Evolutionary conservation across 1,140 invertebrate species (phyloP), one percentile per base, ranked within the genome.

Genomic region (Papilio dardanus): DNA sequence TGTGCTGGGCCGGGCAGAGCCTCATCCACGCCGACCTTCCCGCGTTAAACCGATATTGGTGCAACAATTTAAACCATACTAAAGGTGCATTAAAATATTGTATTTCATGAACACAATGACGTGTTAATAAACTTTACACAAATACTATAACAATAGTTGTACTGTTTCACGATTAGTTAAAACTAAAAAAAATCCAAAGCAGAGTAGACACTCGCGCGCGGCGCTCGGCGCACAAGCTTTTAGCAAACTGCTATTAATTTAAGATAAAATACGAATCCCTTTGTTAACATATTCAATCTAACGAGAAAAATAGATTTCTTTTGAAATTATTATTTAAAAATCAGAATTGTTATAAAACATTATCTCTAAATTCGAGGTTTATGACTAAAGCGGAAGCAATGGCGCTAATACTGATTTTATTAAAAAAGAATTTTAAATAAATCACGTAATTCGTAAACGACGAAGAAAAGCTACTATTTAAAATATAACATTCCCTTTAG

Each of bases 91-190:
- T 62, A 62, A 28, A 62, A 62, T 28, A 0, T 28, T 62, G 24
- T 62, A 62, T 62, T 62, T 62, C 21, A 28, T 24, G 19, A 50
- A 50, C 30, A 62, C 54, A 28, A 62, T 62, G 54, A 62, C 24
- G 30, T 62, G 10, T 30, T 24, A 62, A 62, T 62, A 28, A 62
- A 62, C 21, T 62, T 30, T 62, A 28, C 1, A 28, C 8, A 62
- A 58, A 28, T 30, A 30, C 54, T 28, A 62, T 62, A 62, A 62
- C 54, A 62, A 28, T 62, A 62, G 2, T 62, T 62, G 54, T 62
- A 62, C 54, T 62, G 24, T 62, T 62, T 62, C 28, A 62, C 54
- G 14, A 69, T 42, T 69, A 42, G n/a, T 31, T 71, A 71, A 46
- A 28, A 46, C 2, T 71, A 19, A 71, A 21, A 14, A 16, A 30